Base-by-base conservation (phyloP, 2,888 invertebrate species). In the Acanthosepion lycidas region DNA sequence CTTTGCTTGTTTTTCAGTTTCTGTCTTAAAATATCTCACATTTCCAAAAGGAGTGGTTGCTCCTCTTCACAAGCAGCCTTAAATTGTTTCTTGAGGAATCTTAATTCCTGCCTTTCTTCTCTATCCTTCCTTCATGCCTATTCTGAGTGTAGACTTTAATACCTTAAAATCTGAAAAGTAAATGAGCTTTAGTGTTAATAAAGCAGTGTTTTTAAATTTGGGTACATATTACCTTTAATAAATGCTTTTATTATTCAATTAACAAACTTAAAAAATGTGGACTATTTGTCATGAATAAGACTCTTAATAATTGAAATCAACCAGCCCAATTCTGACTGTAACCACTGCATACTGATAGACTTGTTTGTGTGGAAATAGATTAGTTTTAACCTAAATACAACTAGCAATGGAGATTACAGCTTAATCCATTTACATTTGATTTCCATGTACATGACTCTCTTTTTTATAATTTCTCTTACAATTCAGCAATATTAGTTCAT, bases 371-470 rank as follows among this genome's bases (percentile, higher is more conserved):
- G 33, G 78, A n/a, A 78, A 78, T 78, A 78, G 78, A 78, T 94
- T 94, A 78, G 59, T 92, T 18, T 23, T 93, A 53, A 53, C n/a
- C 93, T 93, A 93, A 93, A 49, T 49, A n/a, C n/a, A 93, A 49
- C 18, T 93, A 93, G 93, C 33, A 42, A n/a, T 53, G 26, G 51
- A 92, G 92, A 49, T 48, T 49, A 92, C 92, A 42, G 51, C 92
- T 92, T 93, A 51, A 93, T 33, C 33, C 55, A n/a, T 93, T 51
- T 42, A 20, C 51, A 93, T 51, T 93, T 93, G 49, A 53, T 42
- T 51, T 93, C 33, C 93, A 55, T 55, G 6, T 93, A 18, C 51
- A 51, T 28, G 28, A 28, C 20, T 93, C 33, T 53, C 48, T 93
- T 6, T 28, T 33, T 23, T 28, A n/a, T 20, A 15, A 20, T 93